A percentile compares a stretch with the other conserved stretches of the same genome.
Evolutionary conservation across 2,888 invertebrate species (phyloP).

Genomic region (Elmis aenea): DNA sequence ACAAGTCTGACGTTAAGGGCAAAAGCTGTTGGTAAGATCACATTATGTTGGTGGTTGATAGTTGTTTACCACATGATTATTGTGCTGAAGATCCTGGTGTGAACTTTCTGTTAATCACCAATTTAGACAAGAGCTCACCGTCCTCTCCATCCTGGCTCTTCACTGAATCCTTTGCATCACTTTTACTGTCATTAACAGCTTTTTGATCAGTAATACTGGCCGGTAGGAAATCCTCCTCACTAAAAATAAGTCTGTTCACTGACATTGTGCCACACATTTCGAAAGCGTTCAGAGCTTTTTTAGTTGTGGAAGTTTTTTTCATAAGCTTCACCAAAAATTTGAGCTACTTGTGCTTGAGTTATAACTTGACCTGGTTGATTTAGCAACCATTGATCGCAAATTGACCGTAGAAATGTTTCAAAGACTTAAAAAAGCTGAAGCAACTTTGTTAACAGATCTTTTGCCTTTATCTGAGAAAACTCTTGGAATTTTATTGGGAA

Average conservation of each 20-base stretch:
- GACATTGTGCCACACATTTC: conserved; percentile 5
- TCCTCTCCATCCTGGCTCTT: no score
- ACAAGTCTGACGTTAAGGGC: no score
- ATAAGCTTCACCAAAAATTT: conserved; percentile 5
- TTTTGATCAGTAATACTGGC: conserved; percentile 6
- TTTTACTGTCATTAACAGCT: not conserved
- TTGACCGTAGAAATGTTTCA: conserved; percentile 3
- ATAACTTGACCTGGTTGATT: conserved; percentile 3
- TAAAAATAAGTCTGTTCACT: conserved; percentile 6
- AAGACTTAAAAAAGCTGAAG: conserved; percentile 6
- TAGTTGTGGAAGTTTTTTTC: conserved; percentile 4
- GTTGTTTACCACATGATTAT: no score
- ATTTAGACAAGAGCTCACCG: no score
- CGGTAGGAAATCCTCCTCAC: conserved; percentile 9
- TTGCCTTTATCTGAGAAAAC: not conserved
- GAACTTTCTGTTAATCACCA: no score
- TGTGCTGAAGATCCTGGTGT: no score
- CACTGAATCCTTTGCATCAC: no score
- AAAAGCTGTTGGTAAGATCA: no score
- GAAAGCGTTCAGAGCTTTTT: conserved; percentile 7
- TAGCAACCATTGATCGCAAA: conserved; percentile 9
- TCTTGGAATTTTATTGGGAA: conserved; percentile 1
- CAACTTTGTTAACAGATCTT: conserved; percentile 1
- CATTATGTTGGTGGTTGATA: no score
- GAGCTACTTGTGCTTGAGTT: conserved; percentile 1